Evolutionary conservation across 2,113 vertebrate genomes (phyloP).

Genomic region (Globicephala melas): DNA sequence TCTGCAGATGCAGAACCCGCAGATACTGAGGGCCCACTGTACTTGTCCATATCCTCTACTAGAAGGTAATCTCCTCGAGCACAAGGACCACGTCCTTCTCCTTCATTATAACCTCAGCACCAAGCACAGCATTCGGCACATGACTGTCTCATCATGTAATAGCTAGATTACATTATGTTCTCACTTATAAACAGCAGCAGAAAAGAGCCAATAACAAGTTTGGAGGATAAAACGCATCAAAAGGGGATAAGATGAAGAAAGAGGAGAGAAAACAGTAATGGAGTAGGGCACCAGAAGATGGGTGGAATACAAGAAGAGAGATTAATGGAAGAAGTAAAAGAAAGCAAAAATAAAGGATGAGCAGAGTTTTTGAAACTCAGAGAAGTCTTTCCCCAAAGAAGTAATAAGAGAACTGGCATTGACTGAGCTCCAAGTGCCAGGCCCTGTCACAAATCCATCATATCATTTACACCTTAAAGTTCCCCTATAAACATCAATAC

Average conservation of each 20-base stretch:
- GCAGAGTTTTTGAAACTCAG: not conserved
- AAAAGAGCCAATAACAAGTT: not conserved
- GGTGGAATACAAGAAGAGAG: not conserved
- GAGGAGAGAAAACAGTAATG: not conserved
- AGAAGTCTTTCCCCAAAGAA: not conserved
- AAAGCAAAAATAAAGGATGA: not conserved
- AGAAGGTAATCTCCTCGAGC: not conserved
- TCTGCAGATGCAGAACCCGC: not conserved
- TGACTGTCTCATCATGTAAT: not conserved
- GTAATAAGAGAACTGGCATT: not conserved
- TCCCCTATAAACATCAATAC: not conserved
- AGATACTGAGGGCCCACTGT: not conserved
- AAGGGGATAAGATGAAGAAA: not conserved
- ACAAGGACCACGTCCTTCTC: not conserved
- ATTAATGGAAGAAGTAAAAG: not conserved
- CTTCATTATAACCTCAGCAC: not conserved
- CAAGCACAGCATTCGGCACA: not conserved
- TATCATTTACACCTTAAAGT: not conserved
- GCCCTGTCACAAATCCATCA: not conserved
- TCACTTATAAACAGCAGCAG: not conserved
- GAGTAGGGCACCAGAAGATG: not conserved
- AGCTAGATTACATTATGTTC: not conserved
- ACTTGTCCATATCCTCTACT: not conserved
- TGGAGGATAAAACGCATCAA: slow-evolving; percentile 8
- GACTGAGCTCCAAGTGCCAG: not conserved